These are phyloP conservation scores for Urocitellus parryii DNA, from an alignment of 2,113 vertebrate genomes.

Conservation along the genomic window DNA sequence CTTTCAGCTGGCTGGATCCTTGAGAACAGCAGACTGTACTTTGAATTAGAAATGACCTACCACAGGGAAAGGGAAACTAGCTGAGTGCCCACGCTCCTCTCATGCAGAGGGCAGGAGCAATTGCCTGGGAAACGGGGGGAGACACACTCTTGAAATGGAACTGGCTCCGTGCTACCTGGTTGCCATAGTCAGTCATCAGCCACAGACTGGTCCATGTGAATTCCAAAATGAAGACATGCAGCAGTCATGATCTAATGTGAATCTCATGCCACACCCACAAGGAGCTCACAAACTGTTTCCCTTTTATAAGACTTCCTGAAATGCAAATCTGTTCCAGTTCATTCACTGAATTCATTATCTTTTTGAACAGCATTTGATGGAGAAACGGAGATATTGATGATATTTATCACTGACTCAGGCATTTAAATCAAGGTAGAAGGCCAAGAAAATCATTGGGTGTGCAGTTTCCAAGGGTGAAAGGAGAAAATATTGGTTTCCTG, in stretches of 20 bases:
- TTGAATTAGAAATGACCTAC: background rate
- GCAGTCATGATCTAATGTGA: background rate
- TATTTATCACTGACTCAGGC: background rate
- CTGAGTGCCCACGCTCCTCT: background rate
- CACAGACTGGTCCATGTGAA: background rate
- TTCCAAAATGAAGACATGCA: constrained; percentile 30
- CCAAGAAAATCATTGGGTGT: background rate
- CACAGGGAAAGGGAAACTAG: background rate
- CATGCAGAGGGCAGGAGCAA: background rate
- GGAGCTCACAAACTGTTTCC: constrained; percentile 25
- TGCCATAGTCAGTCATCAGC: background rate
- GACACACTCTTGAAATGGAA: background rate
- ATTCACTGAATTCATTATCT: constrained; percentile 63
- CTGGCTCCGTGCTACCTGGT: background rate
- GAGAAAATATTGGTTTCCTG: constrained; percentile 55
- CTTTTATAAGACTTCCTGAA: constrained; percentile 67
- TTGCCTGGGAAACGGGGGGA: background rate
- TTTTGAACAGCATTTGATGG: constrained; percentile 39
- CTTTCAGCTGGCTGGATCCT: background rate
- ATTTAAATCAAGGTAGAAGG: constrained; percentile 40
- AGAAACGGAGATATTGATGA: constrained; percentile 36
- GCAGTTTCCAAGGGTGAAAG: background rate
- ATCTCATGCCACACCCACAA: background rate
- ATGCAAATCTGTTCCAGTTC: constrained; percentile 60
- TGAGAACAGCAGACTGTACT: background rate